Evolutionary conservation across 2,888 invertebrate genomes (phyloP), one percentile per base, ranked within the genome.

Genomic region (Athalia cordata): DNA sequence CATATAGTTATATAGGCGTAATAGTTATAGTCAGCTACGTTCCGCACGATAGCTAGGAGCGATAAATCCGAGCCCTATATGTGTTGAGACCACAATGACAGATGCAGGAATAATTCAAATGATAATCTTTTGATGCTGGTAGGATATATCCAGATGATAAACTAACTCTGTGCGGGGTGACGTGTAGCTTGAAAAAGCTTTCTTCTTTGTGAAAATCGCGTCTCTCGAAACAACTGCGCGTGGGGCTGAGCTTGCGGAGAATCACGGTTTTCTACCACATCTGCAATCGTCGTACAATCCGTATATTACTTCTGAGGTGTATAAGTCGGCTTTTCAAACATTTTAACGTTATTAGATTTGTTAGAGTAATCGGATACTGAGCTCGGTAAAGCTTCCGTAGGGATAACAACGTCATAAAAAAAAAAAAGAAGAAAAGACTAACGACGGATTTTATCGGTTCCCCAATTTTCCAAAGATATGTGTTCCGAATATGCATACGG

Each of bases 101-200:
- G 15, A 67, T 50, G 9, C 3, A 15, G 49, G 13, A 13, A 13
- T 50, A 67, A 50, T 67, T 67, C 15, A 50, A 50, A 15, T 67
- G 67, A 50, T 67, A 52, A 67, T 67, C 67, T 50, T 67, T 50
- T 49, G 29, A 50, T 50, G 9, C 29, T 50, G 67, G 7, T 49
- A 47, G 45, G 55, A 55, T 55, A 11, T 55, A 29, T n/a, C 11
- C n/a, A 55, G 29, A 50, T 47, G 67, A 67, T 67, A 13, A 47
- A 67, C 50, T 50, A 67, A 49, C 29, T 49, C 67, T 29, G 29
- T 2, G 49, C 15, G 64, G 45, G n/a, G 5, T 47, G 11, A 47
- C 64, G 11, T 52, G 4, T 13, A 49, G 67, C 8, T 67, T 50
- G 49, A 29, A 52, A 15, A 67, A 67, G 0, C 9, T 3, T 49